phyloP scores from a whole-genome alignment of 2,113 vertebrate genomes.

The Gasterosteus aculeatus region DNA sequence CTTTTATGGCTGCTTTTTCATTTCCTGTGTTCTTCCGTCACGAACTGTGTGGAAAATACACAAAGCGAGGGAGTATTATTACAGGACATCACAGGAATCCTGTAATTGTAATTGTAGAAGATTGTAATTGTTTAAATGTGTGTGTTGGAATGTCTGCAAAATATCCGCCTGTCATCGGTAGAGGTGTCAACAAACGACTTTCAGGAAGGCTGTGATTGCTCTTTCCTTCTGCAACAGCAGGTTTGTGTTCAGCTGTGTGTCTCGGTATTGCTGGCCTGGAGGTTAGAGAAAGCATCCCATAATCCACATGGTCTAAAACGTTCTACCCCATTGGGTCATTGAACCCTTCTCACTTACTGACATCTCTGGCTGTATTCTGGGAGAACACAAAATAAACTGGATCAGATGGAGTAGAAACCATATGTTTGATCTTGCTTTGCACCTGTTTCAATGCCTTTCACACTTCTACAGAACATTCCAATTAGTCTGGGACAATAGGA shows the following conservation, averaged over 20 bases:
- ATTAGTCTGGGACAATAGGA: background rate
- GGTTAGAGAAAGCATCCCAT: constrained; percentile 43
- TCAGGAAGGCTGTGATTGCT: constrained; percentile 38
- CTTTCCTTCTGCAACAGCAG: constrained; percentile 32
- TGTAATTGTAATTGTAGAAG: too few species aligned
- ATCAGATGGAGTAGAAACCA: constrained; percentile 21
- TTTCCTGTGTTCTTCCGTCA: constrained; percentile 62
- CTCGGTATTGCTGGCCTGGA: constrained; percentile 43
- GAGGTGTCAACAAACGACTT: constrained; percentile 44
- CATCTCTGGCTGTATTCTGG: constrained; percentile 15
- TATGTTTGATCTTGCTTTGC: constrained; percentile 2
- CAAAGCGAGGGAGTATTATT: constrained; percentile 19
- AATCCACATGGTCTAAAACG: constrained; percentile 59
- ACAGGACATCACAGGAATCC: constrained; percentile 39
- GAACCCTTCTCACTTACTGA: constrained; percentile 16
- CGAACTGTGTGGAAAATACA: constrained; percentile 56
- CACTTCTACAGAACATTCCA: background rate
- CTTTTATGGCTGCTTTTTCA: constrained; percentile 41
- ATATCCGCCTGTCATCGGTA: constrained; percentile 10
- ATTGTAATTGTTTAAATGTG: constrained; percentile 35
- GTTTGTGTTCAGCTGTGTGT: constrained; percentile 44
- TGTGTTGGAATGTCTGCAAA: background rate
- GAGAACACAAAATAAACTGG: background rate
- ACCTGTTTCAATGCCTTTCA: background rate
- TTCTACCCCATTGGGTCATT: constrained; percentile 46